These are phyloP conservation scores for Coptodon rendalli DNA, from an alignment of 2,113 vertebrate species.

Conservation along the genomic window DNA sequence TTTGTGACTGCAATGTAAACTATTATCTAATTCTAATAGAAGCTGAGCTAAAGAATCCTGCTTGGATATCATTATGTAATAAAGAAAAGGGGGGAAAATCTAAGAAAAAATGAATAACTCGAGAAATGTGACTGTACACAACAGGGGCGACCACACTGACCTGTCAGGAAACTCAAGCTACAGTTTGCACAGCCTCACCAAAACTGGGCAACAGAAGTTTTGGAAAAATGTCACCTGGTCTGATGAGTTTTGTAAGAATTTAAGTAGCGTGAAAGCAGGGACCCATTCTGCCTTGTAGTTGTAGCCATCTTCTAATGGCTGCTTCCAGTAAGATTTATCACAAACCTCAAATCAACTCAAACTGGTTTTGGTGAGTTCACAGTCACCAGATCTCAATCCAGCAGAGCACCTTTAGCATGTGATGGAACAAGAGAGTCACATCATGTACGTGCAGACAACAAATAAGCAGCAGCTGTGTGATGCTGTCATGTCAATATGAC, in stretches of 20 bases:
- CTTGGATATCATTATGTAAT: neutral
- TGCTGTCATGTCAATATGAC: accelerated
- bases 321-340: neutral
- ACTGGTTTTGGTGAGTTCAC: neutral
- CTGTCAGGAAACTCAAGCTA: neutral
- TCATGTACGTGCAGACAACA: neutral
- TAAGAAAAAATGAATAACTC: neutral
- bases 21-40: neutral
- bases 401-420: neutral
- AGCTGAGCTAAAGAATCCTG: neutral
- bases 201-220: neutral
- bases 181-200: neutral
- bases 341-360: neutral
- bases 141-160: neutral
- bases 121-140: neutral
- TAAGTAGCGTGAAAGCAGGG: neutral
- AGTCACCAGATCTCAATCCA: neutral
- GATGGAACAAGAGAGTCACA: neutral
- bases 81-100: neutral
- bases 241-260: neutral
- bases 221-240: neutral
- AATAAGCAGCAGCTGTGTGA: neutral
- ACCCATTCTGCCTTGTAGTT: neutral
- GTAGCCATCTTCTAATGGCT: neutral
- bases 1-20: neutral